Base-by-base conservation (phyloP, 2,888 invertebrate genomes). In the Archips crataeganus region DNA sequence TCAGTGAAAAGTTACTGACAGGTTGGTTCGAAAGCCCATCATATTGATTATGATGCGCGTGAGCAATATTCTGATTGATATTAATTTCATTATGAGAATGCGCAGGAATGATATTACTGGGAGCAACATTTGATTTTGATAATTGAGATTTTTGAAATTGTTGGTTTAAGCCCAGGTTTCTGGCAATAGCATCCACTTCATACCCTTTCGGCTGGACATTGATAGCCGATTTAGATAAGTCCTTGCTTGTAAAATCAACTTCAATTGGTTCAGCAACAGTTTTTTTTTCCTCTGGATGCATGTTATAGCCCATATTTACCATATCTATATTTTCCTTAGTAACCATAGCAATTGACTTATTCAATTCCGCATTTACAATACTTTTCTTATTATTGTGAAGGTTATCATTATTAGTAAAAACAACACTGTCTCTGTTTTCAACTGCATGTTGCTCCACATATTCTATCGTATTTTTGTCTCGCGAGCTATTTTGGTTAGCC, bases 301-400 rank as follows among this genome's bases (percentile, higher is more conserved):
- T 87, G 77, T 73, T 73, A 63, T 94, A 95, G 3, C 94, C 94
- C 93, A 94, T 93, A 78, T 94, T 94, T 2, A 94, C 87, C 93
- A 95, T 93, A 79, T 95, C 94, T 54, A 93, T 86, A 77, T 87
- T 89, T 76, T 94, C 92, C 75, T 92, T 88, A 69, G 88, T 91
- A 9, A 84, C 80, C 51, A 86, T 84, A 76, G 81, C 81, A 10
- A 87, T 80, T 4, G 87, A 78, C 77, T 90, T 88, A 67, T 81
- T 87, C 49, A 80, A 57, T 51, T 92, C 88, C 3, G 80, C 77
- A 67, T 76, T 82, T 3, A 70, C 67, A 15, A 74, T 64, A 60
- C 88, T 87, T 74, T 88, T 88, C 76, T 87, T 89, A 76, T 81
- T 82, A 75, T 90, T 85, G 65, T 83, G 86, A 39, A 80, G 71